These are phyloP conservation scores for Erannis defoliaria DNA, from an alignment of 2,888 invertebrate species.

Conservation along the genomic window DNA sequence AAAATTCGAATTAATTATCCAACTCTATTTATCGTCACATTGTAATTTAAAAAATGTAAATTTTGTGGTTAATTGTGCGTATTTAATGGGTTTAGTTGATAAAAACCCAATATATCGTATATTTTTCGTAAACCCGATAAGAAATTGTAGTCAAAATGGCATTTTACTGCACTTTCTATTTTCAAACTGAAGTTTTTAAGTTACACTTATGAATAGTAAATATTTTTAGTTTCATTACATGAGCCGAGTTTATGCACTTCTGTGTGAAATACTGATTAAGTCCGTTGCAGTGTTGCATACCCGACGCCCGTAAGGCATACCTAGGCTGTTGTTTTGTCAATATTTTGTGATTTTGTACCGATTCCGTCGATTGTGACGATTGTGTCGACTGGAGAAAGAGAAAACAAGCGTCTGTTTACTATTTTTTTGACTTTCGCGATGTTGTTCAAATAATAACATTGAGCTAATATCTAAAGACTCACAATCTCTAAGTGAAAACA, in stretches of 20 bases:
- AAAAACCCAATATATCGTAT: no score
- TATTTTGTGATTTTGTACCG: constrained; percentile 39
- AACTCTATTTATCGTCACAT: background rate
- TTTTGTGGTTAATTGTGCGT: background rate
- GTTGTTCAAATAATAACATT: background rate
- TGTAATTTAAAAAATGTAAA: background rate
- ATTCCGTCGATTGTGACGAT: constrained; percentile 41
- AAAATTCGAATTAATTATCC: background rate
- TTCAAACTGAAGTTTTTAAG: background rate
- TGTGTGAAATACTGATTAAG: constrained; percentile 16
- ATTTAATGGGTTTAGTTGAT: background rate
- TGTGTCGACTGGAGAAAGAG: background rate
- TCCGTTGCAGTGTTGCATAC: constrained; percentile 4
- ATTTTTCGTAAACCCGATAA: no score
- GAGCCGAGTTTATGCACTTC: constrained; percentile 7
- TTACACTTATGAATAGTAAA: background rate
- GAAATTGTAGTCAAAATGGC: background rate
- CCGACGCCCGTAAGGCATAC: background rate
- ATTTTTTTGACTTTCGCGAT: constrained; percentile 7
- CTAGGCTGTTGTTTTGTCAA: constrained; percentile 47
- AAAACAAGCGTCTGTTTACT: constrained; percentile 22
- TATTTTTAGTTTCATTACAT: constrained; percentile 9
- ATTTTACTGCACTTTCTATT: background rate
- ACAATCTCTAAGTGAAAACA: no score
- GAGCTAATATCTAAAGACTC: no score